Evolutionary conservation across 2,888 invertebrate species (phyloP).

Genomic region (Ichneumoninae sp.): DNA sequence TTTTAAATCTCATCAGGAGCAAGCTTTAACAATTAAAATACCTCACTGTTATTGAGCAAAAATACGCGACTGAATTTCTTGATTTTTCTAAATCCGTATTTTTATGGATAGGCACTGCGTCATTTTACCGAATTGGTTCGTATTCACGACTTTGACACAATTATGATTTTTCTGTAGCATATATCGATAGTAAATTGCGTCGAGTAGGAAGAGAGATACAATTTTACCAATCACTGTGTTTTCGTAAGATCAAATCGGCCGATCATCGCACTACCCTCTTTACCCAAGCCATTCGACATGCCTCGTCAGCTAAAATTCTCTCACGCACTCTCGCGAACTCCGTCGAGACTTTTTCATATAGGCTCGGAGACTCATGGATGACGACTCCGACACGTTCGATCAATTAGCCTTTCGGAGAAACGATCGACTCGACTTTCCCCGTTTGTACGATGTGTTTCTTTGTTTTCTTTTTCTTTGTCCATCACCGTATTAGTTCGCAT

Average conservation of each 20-base stretch:
- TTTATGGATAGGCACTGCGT: neutral
- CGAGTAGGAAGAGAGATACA: neutral
- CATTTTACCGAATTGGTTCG: neutral
- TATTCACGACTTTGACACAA: neutral
- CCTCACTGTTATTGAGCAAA: neutral
- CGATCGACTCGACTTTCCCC: constrained; percentile 49
- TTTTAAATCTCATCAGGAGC: neutral
- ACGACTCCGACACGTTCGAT: constrained; percentile 61
- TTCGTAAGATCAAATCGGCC: neutral
- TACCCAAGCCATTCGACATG: neutral
- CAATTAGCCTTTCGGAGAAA: constrained; percentile 61
- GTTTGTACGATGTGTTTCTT: constrained; percentile 13
- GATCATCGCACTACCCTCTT: neutral
- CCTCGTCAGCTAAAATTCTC: constrained; percentile 29
- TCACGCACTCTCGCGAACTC: constrained; percentile 40
- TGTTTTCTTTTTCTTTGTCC: neutral
- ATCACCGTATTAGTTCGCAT: constrained; percentile 17
- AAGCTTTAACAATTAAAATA: neutral
- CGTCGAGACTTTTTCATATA: neutral
- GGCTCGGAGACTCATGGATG: constrained; percentile 32
- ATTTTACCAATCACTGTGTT: neutral
- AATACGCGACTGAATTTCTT: neutral
- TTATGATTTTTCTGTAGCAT: neutral
- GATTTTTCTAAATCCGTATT: neutral
- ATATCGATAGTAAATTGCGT: neutral